Conservation (phyloP, 2,113 vertebrate species). For the Lasiurus cinereus region DNA sequence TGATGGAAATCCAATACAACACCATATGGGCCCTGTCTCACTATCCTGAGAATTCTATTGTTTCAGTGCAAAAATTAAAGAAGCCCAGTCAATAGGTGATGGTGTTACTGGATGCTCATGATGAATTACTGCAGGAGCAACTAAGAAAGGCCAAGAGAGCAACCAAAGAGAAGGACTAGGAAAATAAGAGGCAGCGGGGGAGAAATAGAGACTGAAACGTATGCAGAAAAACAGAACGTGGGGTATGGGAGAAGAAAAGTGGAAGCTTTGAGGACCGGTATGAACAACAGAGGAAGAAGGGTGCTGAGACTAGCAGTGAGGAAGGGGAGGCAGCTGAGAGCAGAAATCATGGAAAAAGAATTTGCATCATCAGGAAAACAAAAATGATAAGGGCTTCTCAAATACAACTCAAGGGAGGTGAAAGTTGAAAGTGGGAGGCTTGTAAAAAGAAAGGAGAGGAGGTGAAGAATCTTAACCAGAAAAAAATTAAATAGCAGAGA, state of each 20-base stretch:
- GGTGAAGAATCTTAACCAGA: slow-evolving; percentile 51
- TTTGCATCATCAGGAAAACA: background rate
- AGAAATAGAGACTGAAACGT: background rate
- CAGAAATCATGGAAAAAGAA: background rate
- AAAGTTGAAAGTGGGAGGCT: slow-evolving; percentile 20
- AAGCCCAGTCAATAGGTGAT: slow-evolving; percentile 10
- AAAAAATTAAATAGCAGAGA: slow-evolving; percentile 60
- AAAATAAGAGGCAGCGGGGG: slow-evolving; percentile 54
- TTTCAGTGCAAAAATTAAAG: background rate
- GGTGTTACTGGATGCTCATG: background rate
- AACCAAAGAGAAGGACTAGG: slow-evolving; percentile 27
- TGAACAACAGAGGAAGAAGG: background rate
- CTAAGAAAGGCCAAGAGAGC: slow-evolving; percentile 59
- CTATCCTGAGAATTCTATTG: background rate
- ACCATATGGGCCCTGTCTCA: background rate
- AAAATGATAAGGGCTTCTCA: background rate
- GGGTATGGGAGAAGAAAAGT: background rate
- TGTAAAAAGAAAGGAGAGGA: slow-evolving; percentile 57
- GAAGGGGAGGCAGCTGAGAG: background rate
- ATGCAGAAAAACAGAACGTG: background rate
- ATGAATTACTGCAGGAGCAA: slow-evolving; percentile 19
- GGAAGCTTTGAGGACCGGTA: background rate
- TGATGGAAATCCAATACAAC: background rate
- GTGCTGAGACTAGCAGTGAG: background rate
- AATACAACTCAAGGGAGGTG: slow-evolving; percentile 59